Percentiles rank a stretch among this genome's conserved stretches.
phyloP scores from a whole-genome alignment of 2,888 invertebrate species.

The Pachliopta kotzebuea region DNA sequence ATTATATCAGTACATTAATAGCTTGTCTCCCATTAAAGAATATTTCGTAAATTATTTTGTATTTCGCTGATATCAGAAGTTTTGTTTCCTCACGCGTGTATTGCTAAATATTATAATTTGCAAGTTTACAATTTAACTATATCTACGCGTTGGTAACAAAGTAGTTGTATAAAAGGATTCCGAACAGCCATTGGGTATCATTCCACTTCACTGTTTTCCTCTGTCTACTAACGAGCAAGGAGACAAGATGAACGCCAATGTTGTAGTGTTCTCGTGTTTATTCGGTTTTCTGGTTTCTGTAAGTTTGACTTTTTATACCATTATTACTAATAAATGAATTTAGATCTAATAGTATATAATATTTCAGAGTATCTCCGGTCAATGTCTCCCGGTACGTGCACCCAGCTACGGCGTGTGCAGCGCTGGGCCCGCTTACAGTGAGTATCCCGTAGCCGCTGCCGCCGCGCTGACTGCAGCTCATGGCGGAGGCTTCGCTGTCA shows the following conservation, averaged over 20 bases:
- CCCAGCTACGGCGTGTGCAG: not conserved
- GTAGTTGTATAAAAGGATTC: too few relatives aligned
- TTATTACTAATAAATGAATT: not conserved
- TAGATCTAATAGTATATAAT: not conserved
- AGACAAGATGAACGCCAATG: not conserved
- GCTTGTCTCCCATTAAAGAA: too few relatives aligned
- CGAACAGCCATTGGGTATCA: too few relatives aligned
- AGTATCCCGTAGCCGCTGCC: not conserved
- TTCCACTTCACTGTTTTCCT: not conserved
- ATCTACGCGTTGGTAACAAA: too few relatives aligned
- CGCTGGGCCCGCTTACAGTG: not conserved
- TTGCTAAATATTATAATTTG: too few relatives aligned
- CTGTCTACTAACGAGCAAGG: not conserved
- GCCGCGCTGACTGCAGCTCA: slow-evolving; percentile 7
- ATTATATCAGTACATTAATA: not conserved
- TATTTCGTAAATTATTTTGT: not conserved
- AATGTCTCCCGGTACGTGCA: not conserved
- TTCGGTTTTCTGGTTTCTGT: not conserved
- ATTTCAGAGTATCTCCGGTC: not conserved
- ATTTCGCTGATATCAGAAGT: not conserved
- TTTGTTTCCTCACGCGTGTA: not conserved
- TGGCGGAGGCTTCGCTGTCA: slow-evolving; percentile 19
- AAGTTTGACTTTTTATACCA: not conserved
- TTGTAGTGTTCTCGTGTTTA: not conserved
- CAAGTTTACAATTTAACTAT: too few relatives aligned